Conservation (phyloP, 2,113 vertebrate genomes). For the Carassius carassius region DNA sequence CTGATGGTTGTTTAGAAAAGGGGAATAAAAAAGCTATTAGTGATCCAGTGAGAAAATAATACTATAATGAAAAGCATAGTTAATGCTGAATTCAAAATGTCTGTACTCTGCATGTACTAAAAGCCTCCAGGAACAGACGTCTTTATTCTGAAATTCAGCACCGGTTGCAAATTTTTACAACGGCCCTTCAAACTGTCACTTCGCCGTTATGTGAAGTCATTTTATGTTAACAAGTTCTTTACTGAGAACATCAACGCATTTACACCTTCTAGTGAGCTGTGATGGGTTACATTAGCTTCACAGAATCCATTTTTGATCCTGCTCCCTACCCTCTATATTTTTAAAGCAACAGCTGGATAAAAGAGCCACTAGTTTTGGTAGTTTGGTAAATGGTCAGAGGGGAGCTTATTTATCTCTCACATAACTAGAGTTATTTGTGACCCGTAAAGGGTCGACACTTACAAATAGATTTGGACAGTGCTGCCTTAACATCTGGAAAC, state of each 20-base stretch:
- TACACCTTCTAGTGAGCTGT: constrained; percentile 33
- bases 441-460: constrained; percentile 70
- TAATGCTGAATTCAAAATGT: constrained; percentile 13
- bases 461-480: constrained; percentile 78
- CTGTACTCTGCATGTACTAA: neutral
- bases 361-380: constrained; percentile 27
- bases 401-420: constrained; percentile 54
- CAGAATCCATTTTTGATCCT: constrained; percentile 29
- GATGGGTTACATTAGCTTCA: constrained; percentile 29
- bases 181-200: constrained; percentile 34
- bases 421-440: constrained; percentile 70
- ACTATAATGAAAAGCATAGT: constrained; percentile 27
- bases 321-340: constrained; percentile 22
- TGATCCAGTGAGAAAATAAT: neutral
- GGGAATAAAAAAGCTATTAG: neutral
- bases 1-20: constrained; percentile 12
- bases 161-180: constrained; percentile 30
- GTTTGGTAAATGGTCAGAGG: constrained; percentile 42
- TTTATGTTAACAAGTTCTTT: constrained; percentile 42
- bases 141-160: constrained; percentile 36
- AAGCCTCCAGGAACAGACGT: constrained; percentile 12
- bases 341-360: constrained; percentile 29
- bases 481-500: constrained; percentile 88
- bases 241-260: constrained; percentile 33
- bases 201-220: constrained; percentile 21